Evolutionary conservation across 1,140 invertebrate species (phyloP).

Genomic region (Luehdorfia chinensis): DNA sequence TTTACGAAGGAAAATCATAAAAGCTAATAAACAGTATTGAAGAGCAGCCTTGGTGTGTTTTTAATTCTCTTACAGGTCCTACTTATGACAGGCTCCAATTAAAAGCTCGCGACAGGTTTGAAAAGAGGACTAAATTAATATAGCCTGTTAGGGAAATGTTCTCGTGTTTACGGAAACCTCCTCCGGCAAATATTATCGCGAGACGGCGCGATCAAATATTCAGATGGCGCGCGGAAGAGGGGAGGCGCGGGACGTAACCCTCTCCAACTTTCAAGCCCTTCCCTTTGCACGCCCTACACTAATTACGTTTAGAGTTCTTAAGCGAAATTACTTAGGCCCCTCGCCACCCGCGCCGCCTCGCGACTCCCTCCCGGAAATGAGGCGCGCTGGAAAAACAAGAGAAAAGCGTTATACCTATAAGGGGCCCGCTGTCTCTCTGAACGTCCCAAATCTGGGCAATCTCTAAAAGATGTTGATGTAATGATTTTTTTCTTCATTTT

Average conservation of each 20-base stretch:
- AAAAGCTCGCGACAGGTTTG: slow-evolving; percentile 68
- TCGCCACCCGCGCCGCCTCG: slow-evolving; percentile 59
- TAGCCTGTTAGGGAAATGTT: slow-evolving; percentile 62
- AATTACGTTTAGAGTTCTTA: slow-evolving; percentile 80
- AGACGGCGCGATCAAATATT: slow-evolving; percentile 75
- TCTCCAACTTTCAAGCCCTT: slow-evolving; percentile 79
- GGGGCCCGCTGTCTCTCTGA: slow-evolving; percentile 60
- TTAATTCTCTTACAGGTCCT: slow-evolving; percentile 72
- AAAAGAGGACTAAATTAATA: slow-evolving; percentile 63
- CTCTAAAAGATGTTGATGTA: slow-evolving; percentile 74
- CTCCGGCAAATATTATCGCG: slow-evolving; percentile 74
- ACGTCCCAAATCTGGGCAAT: slow-evolving; percentile 73
- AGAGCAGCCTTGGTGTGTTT: slow-evolving; percentile 58
- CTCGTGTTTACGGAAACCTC: slow-evolving; percentile 72
- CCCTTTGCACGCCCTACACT: slow-evolving; percentile 78
- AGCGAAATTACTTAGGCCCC: slow-evolving; percentile 79
- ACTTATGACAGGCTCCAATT: slow-evolving; percentile 69
- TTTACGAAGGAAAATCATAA: slow-evolving; percentile 47
- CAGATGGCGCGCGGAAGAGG: slow-evolving; percentile 61
- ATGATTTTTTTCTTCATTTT: slow-evolving; percentile 76
- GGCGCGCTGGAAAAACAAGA: slow-evolving; percentile 73
- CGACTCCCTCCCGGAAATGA: slow-evolving; percentile 71
- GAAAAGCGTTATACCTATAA: slow-evolving; percentile 66
- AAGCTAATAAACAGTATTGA: slow-evolving; percentile 63
- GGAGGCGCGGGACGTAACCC: slow-evolving; percentile 71